Evolutionary conservation across 2,888 invertebrate genomes (phyloP).

Genomic region (Zelleria hepariella): DNA sequence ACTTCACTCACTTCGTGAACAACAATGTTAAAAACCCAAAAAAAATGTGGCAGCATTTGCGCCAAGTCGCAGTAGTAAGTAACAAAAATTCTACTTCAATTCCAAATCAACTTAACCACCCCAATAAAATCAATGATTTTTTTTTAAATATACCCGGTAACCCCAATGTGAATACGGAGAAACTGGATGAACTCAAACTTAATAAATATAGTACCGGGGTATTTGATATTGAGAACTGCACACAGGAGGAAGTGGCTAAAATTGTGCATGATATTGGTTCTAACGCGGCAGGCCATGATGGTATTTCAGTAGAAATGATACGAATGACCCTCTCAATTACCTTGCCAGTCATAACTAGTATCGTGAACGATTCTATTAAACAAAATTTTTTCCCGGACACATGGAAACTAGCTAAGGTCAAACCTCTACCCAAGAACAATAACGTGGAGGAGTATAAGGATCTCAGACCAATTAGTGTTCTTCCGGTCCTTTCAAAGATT

Average conservation of each 20-base stretch:
- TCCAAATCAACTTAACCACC: neutral
- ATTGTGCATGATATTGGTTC: neutral
- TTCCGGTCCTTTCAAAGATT: neutral
- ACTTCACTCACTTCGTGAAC: constrained; percentile 1
- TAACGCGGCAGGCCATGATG: neutral
- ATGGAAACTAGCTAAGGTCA: neutral
- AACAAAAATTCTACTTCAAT: neutral
- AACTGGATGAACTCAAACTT: neutral
- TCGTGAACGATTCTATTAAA: neutral
- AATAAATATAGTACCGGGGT: neutral
- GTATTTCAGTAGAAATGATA: neutral
- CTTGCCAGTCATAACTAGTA: neutral
- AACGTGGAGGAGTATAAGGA: neutral
- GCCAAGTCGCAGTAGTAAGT: neutral
- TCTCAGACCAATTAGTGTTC: neutral
- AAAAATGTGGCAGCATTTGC: too few relatives aligned
- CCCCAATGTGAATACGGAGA: neutral
- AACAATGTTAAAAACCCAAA: constrained; percentile 1
- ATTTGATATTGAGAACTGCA: neutral
- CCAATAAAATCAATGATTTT: too few relatives aligned
- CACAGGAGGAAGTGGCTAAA: neutral
- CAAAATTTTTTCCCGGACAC: neutral
- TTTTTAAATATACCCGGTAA: neutral
- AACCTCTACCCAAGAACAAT: neutral
- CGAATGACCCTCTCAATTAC: neutral